Evolutionary conservation across 2,797 vertebrate genomes (phyloP).

Genomic region (Synanceia verrucosa): DNA sequence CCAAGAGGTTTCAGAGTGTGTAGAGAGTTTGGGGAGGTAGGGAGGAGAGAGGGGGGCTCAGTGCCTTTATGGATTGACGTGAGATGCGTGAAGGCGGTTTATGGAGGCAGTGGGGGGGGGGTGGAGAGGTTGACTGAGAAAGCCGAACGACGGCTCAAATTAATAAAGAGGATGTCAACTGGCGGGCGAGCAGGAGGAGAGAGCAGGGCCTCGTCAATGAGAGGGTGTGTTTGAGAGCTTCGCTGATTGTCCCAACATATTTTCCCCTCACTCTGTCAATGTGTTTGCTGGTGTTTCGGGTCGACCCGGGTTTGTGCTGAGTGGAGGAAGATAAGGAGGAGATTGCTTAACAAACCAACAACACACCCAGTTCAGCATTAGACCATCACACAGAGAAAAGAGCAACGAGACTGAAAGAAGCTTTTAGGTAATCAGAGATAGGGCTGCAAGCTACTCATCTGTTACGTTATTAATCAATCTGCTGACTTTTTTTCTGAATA

Average conservation of each 20-base stretch:
- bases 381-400: slow-evolving; percentile 8
- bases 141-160: slow-evolving; percentile 70
- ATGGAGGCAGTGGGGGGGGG: slow-evolving; percentile 32
- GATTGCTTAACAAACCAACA: slow-evolving; percentile 30
- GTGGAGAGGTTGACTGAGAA: slow-evolving; percentile 64
- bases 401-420: neutral
- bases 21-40: slow-evolving; percentile 54
- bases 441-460: no score
- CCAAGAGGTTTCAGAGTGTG: slow-evolving; percentile 70
- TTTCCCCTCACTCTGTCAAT: slow-evolving; percentile 68
- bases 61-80: slow-evolving; percentile 66
- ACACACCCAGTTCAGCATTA: slow-evolving; percentile 13
- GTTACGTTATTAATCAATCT: neutral
- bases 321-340: slow-evolving; percentile 28
- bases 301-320: slow-evolving; percentile 25
- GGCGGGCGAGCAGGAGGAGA: slow-evolving; percentile 75
- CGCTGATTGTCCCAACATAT: slow-evolving; percentile 70
- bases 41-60: slow-evolving; percentile 13
- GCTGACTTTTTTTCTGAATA: neutral
- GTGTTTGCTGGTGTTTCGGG: slow-evolving; percentile 61
- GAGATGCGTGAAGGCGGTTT: slow-evolving; percentile 67
- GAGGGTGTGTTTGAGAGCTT: slow-evolving; percentile 66
- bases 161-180: slow-evolving; percentile 78
- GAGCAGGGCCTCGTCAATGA: slow-evolving; percentile 68
- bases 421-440: neutral